Evolutionary conservation across 2,888 invertebrate genomes (phyloP).

Genomic region (Poecilus cupreus): DNA sequence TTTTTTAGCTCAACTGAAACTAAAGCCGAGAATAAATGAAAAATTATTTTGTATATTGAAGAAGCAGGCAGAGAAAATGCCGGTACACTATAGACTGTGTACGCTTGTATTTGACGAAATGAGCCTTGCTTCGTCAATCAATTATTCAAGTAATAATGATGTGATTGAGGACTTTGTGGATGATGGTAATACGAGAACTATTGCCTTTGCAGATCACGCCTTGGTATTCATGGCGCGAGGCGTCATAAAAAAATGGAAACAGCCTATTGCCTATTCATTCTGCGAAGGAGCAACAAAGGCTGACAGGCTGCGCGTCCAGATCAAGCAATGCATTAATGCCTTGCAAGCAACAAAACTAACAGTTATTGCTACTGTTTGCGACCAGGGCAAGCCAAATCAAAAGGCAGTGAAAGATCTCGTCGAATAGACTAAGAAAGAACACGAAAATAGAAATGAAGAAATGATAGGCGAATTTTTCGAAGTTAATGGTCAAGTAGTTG

Average conservation of each 20-base stretch:
- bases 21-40: slow-evolving; percentile 4
- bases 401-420: neutral
- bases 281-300: neutral
- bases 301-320: neutral
- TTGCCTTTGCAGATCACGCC: slow-evolving; percentile 42
- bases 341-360: neutral
- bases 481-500: neutral
- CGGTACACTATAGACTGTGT: neutral
- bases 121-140: neutral
- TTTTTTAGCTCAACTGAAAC: neutral
- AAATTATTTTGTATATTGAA: slow-evolving; percentile 17
- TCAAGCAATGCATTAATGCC: neutral
- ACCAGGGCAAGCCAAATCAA: neutral
- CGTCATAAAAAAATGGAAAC: slow-evolving; percentile 29
- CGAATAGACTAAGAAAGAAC: neutral
- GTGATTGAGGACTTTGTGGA: slow-evolving; percentile 15
- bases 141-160: neutral
- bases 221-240: slow-evolving; percentile 65
- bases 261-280: slow-evolving; percentile 16
- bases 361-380: slow-evolving; percentile 8
- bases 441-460: neutral
- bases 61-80: neutral
- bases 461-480: neutral
- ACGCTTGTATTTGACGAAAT: slow-evolving; percentile 15
- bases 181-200: neutral